These are phyloP conservation scores for Eulemur mongoz DNA, from an alignment of 2,797 vertebrate genomes.

Conservation along the genomic window DNA sequence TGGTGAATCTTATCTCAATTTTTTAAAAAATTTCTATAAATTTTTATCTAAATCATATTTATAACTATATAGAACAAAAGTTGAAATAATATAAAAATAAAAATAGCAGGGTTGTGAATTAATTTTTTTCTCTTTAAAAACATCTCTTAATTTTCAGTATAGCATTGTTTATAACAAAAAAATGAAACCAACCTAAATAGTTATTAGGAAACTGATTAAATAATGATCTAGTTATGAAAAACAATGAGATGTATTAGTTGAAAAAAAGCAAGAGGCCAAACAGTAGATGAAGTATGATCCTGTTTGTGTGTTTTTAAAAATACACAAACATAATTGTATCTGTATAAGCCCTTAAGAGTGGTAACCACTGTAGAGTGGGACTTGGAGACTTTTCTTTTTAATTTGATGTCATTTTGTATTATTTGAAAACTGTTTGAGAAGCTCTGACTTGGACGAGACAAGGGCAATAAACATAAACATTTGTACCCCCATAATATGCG, in stretches of 20 bases:
- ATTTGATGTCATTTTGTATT: neutral
- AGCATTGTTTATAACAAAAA: conserved; percentile 6
- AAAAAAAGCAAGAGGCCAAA: neutral
- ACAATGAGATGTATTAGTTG: neutral
- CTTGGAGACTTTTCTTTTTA: conserved; percentile 12
- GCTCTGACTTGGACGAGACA: too few species aligned
- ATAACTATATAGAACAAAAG: neutral
- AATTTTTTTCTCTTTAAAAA: conserved; percentile 42
- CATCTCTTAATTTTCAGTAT: neutral
- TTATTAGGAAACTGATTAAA: neutral
- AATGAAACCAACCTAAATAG: conserved; percentile 43
- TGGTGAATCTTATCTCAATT: neutral
- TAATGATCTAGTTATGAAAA: conserved; percentile 21
- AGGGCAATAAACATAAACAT: too few species aligned
- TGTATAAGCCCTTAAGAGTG: neutral
- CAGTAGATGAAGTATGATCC: neutral
- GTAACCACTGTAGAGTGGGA: neutral
- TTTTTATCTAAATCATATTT: neutral
- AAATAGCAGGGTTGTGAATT: neutral
- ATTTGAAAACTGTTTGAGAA: neutral
- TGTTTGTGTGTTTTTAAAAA: neutral
- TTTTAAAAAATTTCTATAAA: neutral
- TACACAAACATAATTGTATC: neutral
- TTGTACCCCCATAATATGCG: too few species aligned
- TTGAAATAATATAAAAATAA: conserved; percentile 27